phyloP scores from a whole-genome alignment of 2,888 invertebrate genomes.

The Tricholauxania praeusta region DNA sequence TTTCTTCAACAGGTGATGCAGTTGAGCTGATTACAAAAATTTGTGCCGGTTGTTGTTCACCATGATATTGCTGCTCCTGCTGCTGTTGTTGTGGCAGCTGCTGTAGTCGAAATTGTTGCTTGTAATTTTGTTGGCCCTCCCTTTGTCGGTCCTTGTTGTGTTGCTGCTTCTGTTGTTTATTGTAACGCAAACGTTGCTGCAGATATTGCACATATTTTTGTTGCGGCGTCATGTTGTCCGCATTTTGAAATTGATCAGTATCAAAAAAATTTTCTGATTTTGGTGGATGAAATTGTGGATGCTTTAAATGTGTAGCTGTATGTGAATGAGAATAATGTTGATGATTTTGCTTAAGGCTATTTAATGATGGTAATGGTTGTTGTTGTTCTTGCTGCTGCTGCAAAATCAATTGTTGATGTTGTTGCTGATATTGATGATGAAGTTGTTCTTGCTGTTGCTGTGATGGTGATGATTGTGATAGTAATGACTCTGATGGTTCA shows the following conservation, averaged over 20 bases:
- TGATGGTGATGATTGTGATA: conserved; percentile 41
- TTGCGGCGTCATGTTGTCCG: conserved; percentile 62
- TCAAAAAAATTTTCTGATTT: conserved; percentile 46
- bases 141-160: conserved; percentile 44
- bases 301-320: conserved; percentile 39
- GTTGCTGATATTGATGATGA: conserved; percentile 42
- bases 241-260: conserved; percentile 48
- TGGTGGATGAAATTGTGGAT: conserved; percentile 45
- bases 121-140: conserved; percentile 42
- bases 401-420: conserved; percentile 33
- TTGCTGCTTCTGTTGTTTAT: conserved; percentile 51
- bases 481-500: conserved; percentile 42
- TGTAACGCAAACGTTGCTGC: conserved; percentile 61
- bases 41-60: conserved; percentile 43
- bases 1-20: conserved; percentile 43
- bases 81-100: conserved; percentile 39
- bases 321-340: conserved; percentile 35
- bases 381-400: conserved; percentile 46
- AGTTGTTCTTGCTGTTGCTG: conserved; percentile 36
- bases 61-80: conserved; percentile 41
- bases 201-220: conserved; percentile 66
- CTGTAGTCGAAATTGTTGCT: conserved; percentile 28
- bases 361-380: conserved; percentile 47
- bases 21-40: conserved; percentile 50
- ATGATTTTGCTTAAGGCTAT: conserved; percentile 51